phyloP scores from a whole-genome alignment of 2,888 invertebrate genomes.

The Sympetrum striolatum region DNA sequence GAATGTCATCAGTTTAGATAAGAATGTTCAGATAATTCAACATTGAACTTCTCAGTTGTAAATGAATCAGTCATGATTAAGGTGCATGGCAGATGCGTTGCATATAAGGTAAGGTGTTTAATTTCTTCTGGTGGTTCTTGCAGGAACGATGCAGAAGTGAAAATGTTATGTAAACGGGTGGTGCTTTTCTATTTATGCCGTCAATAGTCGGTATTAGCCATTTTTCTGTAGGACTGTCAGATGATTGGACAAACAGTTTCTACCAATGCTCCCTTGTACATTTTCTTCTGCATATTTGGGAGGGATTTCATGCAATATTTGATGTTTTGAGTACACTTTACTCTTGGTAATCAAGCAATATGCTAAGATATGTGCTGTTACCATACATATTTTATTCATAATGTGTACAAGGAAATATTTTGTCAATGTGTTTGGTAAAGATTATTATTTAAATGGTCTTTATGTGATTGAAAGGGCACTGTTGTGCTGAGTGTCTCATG shows the following conservation, averaged over 20 bases:
- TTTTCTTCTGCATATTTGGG: slow-evolving; percentile 29
- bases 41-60: slow-evolving; percentile 6
- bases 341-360: slow-evolving; percentile 33
- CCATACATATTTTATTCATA: slow-evolving; percentile 40
- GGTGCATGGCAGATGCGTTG: neutral
- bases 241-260: slow-evolving; percentile 29
- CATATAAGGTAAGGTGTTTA: neutral
- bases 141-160: neutral
- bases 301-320: slow-evolving; percentile 36
- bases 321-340: slow-evolving; percentile 44
- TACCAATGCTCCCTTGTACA: slow-evolving; percentile 10
- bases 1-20: slow-evolving; percentile 14
- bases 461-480: slow-evolving; percentile 6
- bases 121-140: slow-evolving; percentile 1
- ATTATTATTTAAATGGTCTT: slow-evolving; percentile 40
- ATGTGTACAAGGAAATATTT: slow-evolving; percentile 38
- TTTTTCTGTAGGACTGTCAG: slow-evolving; percentile 23
- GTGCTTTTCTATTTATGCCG: slow-evolving; percentile 43
- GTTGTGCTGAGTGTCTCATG: slow-evolving; percentile 10
- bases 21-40: neutral
- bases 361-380: slow-evolving; percentile 28
- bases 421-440: slow-evolving; percentile 37
- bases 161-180: slow-evolving; percentile 24
- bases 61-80: neutral
- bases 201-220: slow-evolving; percentile 37